Conservation (phyloP, 1,140 invertebrate genomes). For the Camponotus pennsylvanicus region DNA sequence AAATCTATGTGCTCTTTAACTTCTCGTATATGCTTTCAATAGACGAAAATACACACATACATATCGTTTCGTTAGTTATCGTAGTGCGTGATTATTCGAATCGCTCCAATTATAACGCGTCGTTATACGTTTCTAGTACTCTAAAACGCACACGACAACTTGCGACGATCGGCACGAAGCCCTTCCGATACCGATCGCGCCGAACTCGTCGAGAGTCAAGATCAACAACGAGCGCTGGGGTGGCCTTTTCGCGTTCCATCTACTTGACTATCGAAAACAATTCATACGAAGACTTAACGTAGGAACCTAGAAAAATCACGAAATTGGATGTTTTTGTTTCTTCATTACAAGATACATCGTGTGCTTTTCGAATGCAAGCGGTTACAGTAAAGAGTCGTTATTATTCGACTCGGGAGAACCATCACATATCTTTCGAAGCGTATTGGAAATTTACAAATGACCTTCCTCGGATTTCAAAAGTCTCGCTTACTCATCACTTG, state of each 20-base stretch:
- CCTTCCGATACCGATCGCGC: conserved; percentile 16
- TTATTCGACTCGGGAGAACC: not conserved
- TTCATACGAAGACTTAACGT: conserved; percentile 67
- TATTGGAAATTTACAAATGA: conserved; percentile 20
- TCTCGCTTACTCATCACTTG: not conserved
- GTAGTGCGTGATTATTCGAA: conserved; percentile 4
- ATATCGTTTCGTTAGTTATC: conserved; percentile 6
- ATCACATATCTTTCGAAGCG: conserved; percentile 41
- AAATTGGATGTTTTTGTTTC: conserved; percentile 2
- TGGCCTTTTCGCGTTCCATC: not conserved
- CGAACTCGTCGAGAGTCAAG: conserved; percentile 3
- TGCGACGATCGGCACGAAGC: conserved; percentile 14
- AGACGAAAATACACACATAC: conserved; percentile 14
- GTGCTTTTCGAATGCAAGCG: conserved; percentile 14
- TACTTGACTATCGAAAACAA: conserved; percentile 39
- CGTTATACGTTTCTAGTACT: conserved; percentile 44
- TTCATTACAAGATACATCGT: conserved; percentile 1
- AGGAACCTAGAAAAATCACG: conserved; percentile 65
- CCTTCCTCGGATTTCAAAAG: not conserved
- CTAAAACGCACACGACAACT: conserved; percentile 40
- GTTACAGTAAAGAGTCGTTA: not conserved
- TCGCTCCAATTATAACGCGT: conserved; percentile 43
- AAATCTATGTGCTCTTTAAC: not conserved
- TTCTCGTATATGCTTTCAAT: conserved; percentile 19
- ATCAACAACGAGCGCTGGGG: conserved; percentile 11